phyloP scores from a whole-genome alignment of 2,797 vertebrate genomes.

The Cetoscarus ocellatus region DNA sequence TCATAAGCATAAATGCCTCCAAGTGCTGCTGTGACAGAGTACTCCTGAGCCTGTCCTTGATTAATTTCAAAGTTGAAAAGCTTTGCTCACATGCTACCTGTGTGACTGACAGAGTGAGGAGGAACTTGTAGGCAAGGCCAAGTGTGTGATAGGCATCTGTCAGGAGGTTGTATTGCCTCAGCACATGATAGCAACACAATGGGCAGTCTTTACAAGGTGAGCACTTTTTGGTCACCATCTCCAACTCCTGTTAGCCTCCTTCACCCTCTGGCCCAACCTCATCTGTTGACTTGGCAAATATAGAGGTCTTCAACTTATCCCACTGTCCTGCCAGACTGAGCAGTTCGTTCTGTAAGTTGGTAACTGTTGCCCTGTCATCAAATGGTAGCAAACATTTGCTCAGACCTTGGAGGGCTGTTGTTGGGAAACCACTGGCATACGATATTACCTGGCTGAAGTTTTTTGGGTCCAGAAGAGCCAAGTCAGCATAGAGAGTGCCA shows the following conservation, averaged over 20 bases:
- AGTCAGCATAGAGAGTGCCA: not conserved
- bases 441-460: not conserved
- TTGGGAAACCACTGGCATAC: not conserved
- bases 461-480: not conserved
- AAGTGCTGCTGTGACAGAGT: not conserved
- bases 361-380: not conserved
- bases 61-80: not conserved
- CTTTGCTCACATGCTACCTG: not conserved
- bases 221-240: not conserved
- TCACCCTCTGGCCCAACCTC: not conserved
- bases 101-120: constrained; percentile 3
- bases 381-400: not conserved
- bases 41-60: constrained; percentile 5
- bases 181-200: not conserved
- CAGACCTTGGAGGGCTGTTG: not conserved
- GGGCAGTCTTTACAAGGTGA: not conserved
- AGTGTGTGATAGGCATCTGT: not conserved
- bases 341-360: not conserved
- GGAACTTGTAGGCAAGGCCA: constrained; percentile 6
- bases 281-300: not conserved
- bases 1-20: constrained; percentile 7
- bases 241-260: not conserved
- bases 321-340: not conserved
- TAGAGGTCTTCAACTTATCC: not conserved
- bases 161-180: not conserved